Evolutionary conservation across 92 coral and sea anemone genomes (phyloP), one percentile per base, ranked within the genome.

Genomic region (Plumapathes pennacea): DNA sequence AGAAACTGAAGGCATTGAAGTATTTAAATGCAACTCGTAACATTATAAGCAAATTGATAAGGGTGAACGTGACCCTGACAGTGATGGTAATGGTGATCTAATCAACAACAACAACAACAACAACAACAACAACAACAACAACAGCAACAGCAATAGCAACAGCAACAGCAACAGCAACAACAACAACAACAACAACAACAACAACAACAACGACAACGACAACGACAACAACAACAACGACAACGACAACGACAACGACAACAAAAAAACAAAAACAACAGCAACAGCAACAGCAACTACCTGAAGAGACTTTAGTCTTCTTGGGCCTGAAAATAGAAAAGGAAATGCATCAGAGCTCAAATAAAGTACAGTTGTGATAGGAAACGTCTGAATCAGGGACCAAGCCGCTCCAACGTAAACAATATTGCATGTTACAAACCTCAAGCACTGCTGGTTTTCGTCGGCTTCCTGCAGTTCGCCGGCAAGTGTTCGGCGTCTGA

Each of bases 401-500:
- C 20, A 13, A 29, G 26, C 8, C 12, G 21, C 20, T n/a, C 9
- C 21, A 49, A 10, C 32, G 22, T 14, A 11, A 25, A 10, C 10
- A 10, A 11, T 13, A 21, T 21, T 25, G 14, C 10, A 9, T 19
- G 25, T 15, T n/a, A 24, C 0, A 32, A 56, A 94, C 99, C 99
- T 88, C 12, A 94, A 59, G 23, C 81, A 86, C 62, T 84, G 95
- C 51, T 88, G 74, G 49, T 64, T 89, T 59, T 81, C 85, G 36
- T 94, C 99, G 14, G 90, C 84, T 44, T 88, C 94, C 29, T 70
- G 74, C 74, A 94, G 73, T 69, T 94, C 99, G 44, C 88, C 70
- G 20, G 89, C 60, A 37, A 94, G 57, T 13, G 94, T 72, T 41
- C 99, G 76, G 61, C 88, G 83, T 62, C 96, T 80, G 31, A 94